A percentile compares a stretch with the other conserved stretches of the same genome.
phyloP scores from a whole-genome alignment of 2,797 vertebrate genomes.

The Syncerus caffer region DNA sequence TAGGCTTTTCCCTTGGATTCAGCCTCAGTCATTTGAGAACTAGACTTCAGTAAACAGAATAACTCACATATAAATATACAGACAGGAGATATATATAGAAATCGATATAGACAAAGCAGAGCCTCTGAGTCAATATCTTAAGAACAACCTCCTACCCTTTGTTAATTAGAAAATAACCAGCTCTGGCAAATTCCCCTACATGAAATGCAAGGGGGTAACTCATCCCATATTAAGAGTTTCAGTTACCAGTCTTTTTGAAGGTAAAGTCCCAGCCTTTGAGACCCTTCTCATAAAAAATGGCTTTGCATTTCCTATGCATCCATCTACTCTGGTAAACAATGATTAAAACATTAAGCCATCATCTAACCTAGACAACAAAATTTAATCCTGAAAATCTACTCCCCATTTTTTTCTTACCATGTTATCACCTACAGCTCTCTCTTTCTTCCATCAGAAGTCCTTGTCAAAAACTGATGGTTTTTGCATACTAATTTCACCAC shows the following conservation, averaged over 20 bases:
- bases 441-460: slow-evolving; percentile 52
- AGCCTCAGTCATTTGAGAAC: not conserved
- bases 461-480: slow-evolving; percentile 65
- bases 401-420: not conserved
- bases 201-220: not conserved
- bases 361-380: slow-evolving; percentile 22
- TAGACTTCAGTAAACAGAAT: not conserved
- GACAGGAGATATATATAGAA: not conserved
- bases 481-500: slow-evolving; percentile 73
- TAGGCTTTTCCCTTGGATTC: not conserved
- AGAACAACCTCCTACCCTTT: not conserved
- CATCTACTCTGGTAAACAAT: not conserved
- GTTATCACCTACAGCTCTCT: slow-evolving; percentile 40
- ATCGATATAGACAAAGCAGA: not conserved
- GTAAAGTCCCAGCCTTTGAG: not conserved
- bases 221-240: not conserved
- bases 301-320: not conserved
- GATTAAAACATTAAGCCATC: not conserved
- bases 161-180: slow-evolving; percentile 49
- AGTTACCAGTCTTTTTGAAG: not conserved
- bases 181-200: not conserved
- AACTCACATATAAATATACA: not conserved
- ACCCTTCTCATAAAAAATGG: not conserved
- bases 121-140: not conserved
- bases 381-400: not conserved